Evolutionary conservation across 2,888 invertebrate genomes (phyloP).

Genomic region (Apomyelois bistriatella): DNA sequence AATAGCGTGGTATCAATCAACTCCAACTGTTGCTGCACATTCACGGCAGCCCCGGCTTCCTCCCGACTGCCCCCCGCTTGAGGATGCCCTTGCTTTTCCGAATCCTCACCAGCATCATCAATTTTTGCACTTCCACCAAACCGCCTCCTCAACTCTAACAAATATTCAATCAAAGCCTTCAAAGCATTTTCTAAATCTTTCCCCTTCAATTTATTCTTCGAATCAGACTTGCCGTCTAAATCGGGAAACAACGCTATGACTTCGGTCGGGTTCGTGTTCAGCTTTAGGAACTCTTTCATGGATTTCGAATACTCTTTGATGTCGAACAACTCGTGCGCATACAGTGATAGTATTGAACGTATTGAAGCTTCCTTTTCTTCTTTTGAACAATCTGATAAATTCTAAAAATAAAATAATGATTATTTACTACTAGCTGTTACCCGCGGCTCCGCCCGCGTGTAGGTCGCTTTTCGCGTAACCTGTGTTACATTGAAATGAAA

Average conservation of each 20-base stretch:
- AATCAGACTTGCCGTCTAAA: constrained; percentile 80
- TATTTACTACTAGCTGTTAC: no score
- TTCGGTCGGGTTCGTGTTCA: constrained; percentile 96
- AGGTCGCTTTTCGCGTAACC: no score
- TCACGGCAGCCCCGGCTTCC: constrained; percentile 42
- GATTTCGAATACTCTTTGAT: constrained; percentile 93
- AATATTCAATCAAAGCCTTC: constrained; percentile 92
- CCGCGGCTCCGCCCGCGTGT: no score
- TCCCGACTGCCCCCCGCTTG: constrained; percentile 38
- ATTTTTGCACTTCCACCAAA: constrained; percentile 60
- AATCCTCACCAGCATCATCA: constrained; percentile 18
- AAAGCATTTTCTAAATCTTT: constrained; percentile 93
- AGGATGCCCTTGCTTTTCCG: constrained; percentile 47
- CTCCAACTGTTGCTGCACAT: constrained; percentile 81
- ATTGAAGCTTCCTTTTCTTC: constrained; percentile 90
- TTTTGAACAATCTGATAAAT: constrained; percentile 88
- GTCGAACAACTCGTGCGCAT: constrained; percentile 94
- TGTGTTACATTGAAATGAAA: no score
- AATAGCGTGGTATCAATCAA: constrained; percentile 98
- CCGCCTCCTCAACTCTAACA: constrained; percentile 86
- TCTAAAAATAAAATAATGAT: constrained; percentile 71
- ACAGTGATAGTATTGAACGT: constrained; percentile 92
- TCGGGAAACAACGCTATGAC: constrained; percentile 97
- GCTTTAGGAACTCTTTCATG: constrained; percentile 93
- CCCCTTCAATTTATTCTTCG: constrained; percentile 81